phyloP scores from a whole-genome alignment of 1,140 invertebrate species.

The Bombus impatiens region DNA sequence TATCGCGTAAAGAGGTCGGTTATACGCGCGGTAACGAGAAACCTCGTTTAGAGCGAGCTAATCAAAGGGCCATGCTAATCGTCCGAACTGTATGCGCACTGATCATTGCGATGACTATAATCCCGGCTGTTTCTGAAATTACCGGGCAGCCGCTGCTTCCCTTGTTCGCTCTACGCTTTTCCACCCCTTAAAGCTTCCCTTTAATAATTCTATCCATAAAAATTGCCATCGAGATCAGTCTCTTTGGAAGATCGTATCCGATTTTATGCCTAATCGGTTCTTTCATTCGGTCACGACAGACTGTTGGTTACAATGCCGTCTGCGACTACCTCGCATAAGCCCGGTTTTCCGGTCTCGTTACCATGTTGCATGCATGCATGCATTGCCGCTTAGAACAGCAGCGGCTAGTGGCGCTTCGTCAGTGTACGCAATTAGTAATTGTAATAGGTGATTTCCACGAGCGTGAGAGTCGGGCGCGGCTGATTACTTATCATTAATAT shows the following conservation, averaged over 20 bases:
- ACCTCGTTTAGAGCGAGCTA: constrained; percentile 57
- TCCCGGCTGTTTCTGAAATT: constrained; percentile 30
- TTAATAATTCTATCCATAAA: too few relatives aligned
- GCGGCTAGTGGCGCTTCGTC: constrained; percentile 33
- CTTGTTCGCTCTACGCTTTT: too few relatives aligned
- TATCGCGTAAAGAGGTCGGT: constrained; percentile 37
- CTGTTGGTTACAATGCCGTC: neutral
- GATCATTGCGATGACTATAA: constrained; percentile 24
- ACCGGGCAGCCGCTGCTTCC: neutral
- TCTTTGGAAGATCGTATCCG: neutral
- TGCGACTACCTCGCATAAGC: neutral
- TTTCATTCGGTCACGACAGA: neutral
- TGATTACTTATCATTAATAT: constrained; percentile 81
- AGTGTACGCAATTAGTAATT: constrained; percentile 74
- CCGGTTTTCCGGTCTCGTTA: constrained; percentile 53
- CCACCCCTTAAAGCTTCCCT: neutral
- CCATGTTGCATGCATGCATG: constrained; percentile 24
- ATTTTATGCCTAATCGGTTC: neutral
- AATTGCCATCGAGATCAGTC: too few relatives aligned
- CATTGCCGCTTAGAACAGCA: constrained; percentile 31
- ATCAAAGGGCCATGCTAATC: constrained; percentile 63
- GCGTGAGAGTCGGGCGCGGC: constrained; percentile 58
- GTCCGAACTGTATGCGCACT: constrained; percentile 32
- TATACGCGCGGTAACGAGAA: constrained; percentile 52
- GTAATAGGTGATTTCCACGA: constrained; percentile 74